phyloP scores from a whole-genome alignment of 2,797 vertebrate species.

The Clarias platycephalus region DNA sequence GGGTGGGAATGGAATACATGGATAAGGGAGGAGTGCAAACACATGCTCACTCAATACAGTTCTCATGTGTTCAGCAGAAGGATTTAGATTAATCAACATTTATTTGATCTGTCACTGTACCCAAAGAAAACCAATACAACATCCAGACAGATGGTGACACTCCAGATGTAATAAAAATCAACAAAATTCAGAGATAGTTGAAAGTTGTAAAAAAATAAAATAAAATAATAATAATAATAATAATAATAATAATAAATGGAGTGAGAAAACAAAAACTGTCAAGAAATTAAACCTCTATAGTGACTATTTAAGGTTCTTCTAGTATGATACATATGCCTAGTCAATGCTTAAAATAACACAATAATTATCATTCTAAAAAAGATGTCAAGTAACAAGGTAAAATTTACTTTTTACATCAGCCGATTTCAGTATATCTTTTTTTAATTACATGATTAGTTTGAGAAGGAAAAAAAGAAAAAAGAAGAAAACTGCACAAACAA shows the following conservation, averaged over 20 bases:
- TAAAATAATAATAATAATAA: too few relatives aligned
- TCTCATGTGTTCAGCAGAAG: slow-evolving; percentile 2
- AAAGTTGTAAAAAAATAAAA: not conserved
- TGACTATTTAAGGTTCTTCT: not conserved
- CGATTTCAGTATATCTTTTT: not conserved
- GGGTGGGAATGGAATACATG: slow-evolving; percentile 51
- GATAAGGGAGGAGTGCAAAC: slow-evolving; percentile 33
- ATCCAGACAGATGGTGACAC: not conserved
- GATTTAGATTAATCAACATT: not conserved
- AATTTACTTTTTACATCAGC: not conserved
- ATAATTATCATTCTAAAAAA: not conserved
- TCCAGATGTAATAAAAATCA: slow-evolving; percentile 1
- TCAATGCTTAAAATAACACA: not conserved
- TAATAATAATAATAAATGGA: too few relatives aligned
- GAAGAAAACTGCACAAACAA: not conserved
- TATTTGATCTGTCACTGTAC: not conserved
- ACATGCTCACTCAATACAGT: slow-evolving; percentile 15
- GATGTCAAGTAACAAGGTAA: not conserved
- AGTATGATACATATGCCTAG: not conserved
- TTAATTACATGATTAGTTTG: not conserved
- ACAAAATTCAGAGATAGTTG: not conserved
- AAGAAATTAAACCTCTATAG: not conserved
- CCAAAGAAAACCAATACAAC: not conserved
- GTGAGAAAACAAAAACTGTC: not conserved
- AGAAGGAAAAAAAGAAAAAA: not conserved